phyloP scores from a whole-genome alignment of 2,113 vertebrate species.

The Excalfactoria chinensis region DNA sequence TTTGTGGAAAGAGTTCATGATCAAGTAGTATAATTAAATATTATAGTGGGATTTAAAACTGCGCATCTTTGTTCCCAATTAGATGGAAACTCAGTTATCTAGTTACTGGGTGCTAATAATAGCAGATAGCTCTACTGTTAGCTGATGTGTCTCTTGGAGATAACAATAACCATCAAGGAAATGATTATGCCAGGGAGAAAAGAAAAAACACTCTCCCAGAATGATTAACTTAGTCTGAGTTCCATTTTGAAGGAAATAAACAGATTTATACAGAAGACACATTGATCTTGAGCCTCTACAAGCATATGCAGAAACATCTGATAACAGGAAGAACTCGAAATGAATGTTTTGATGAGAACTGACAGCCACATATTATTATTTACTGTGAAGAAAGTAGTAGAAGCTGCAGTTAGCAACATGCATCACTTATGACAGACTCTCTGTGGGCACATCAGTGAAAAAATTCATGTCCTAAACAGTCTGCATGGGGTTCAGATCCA shows the following conservation, averaged over 20 bases:
- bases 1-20: not conserved
- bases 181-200: not conserved
- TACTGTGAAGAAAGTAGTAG: not conserved
- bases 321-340: slow-evolving; percentile 24
- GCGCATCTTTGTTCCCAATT: slow-evolving; percentile 12
- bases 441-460: not conserved
- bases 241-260: slow-evolving; percentile 4
- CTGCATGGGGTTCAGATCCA: not conserved
- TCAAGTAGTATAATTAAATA: slow-evolving; percentile 1
- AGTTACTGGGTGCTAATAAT: slow-evolving; percentile 29
- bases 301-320: slow-evolving; percentile 1
- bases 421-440: not conserved
- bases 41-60: slow-evolving; percentile 4
- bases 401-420: not conserved
- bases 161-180: slow-evolving; percentile 28
- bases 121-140: slow-evolving; percentile 29
- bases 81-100: slow-evolving; percentile 4
- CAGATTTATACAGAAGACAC: not conserved
- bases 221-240: slow-evolving; percentile 18
- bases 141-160: slow-evolving; percentile 14
- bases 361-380: not conserved
- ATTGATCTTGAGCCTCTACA: not conserved
- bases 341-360: slow-evolving; percentile 15
- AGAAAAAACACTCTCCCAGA: not conserved
- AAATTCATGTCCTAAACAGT: not conserved